Evolutionary conservation across 1,140 invertebrate genomes (phyloP).

Genomic region (Megalopta genalis): DNA sequence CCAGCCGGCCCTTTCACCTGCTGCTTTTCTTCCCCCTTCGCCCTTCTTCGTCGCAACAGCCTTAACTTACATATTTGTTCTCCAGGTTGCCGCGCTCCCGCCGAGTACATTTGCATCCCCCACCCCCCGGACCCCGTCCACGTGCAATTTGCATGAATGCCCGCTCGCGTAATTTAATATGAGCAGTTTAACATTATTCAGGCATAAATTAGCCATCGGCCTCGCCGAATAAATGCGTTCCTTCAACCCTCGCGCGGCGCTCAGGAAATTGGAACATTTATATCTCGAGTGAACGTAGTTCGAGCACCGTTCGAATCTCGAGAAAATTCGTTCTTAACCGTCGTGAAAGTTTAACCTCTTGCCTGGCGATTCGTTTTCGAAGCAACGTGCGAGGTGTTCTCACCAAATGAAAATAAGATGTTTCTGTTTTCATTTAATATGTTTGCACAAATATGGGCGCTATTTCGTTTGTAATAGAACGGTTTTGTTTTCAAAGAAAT

Average conservation of each 20-base stretch:
- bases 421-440: no score
- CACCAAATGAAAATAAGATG: no score
- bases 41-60: not conserved
- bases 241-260: not conserved
- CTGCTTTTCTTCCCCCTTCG: not conserved
- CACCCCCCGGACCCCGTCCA: not conserved
- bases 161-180: conserved; percentile 6
- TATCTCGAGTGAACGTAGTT: no score
- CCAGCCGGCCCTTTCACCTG: conserved; percentile 26
- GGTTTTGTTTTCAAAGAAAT: no score
- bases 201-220: conserved; percentile 17
- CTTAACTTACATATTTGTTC: conserved; percentile 26
- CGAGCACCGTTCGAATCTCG: no score
- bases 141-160: conserved; percentile 5
- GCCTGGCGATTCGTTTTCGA: no score
- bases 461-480: no score
- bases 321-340: no score
- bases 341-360: no score
- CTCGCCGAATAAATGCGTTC: not conserved
- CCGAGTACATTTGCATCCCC: conserved; percentile 23
- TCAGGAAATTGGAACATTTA: no score
- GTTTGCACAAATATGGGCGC: no score
- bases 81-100: not conserved
- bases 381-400: no score
- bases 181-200: not conserved